Conservation (phyloP, 1,140 invertebrate species). For the Bombus picipes region DNA sequence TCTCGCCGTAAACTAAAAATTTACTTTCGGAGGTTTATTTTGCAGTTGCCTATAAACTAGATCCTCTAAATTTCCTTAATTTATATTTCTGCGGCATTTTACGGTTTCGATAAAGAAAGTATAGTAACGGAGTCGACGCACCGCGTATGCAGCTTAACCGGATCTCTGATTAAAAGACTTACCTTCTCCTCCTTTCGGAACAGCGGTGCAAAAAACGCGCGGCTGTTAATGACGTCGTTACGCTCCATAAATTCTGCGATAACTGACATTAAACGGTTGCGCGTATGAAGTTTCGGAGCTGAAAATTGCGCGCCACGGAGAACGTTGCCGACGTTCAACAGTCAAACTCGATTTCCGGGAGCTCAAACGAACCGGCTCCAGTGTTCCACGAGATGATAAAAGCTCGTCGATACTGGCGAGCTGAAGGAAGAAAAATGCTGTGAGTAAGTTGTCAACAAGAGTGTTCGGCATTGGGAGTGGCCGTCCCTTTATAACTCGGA, state of each 20-base stretch:
- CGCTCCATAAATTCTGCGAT: slow-evolving; percentile 26
- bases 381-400: slow-evolving; percentile 17
- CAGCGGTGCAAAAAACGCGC: neutral
- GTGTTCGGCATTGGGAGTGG: no score
- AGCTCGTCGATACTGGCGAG: neutral
- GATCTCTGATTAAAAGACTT: neutral
- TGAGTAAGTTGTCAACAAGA: neutral
- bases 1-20: neutral
- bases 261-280: slow-evolving; percentile 20
- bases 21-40: neutral
- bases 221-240: slow-evolving; percentile 31
- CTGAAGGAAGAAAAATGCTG: neutral
- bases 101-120: neutral
- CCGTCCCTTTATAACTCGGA: no score
- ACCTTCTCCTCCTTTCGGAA: neutral
- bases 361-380: slow-evolving; percentile 1
- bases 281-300: slow-evolving; percentile 9
- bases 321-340: neutral
- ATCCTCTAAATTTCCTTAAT: slow-evolving; percentile 1
- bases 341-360: slow-evolving; percentile 30
- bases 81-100: neutral
- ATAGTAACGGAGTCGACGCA: neutral
- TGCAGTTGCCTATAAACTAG: neutral
- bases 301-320: slow-evolving; percentile 5
- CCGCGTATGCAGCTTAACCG: neutral